Percentiles rank a stretch among this genome's conserved stretches.
These are phyloP conservation scores for Merops nubicus DNA, from an alignment of 2,113 vertebrate genomes.

Conservation along the genomic window DNA sequence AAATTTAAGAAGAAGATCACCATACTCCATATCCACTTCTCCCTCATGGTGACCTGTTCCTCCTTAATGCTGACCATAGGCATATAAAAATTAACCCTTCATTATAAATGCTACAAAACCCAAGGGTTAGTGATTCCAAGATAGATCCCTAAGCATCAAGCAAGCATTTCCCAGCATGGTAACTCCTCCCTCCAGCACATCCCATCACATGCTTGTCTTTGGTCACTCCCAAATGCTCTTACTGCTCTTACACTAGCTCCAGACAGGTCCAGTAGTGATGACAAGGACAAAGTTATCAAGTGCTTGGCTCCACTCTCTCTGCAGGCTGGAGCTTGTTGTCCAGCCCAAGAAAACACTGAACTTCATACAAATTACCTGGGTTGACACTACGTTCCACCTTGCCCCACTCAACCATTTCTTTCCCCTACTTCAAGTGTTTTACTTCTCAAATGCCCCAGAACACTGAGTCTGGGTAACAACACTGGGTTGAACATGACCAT, in stretches of 20 bases:
- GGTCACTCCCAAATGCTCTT: neutral
- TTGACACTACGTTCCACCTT: neutral
- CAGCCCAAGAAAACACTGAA: neutral
- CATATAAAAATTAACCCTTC: neutral
- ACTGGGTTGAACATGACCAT: neutral
- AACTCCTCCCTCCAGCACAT: neutral
- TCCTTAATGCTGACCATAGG: neutral
- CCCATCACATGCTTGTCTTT: rapidly evolving
- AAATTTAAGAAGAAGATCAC: too few species aligned
- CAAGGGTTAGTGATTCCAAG: neutral
- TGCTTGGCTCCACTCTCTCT: neutral
- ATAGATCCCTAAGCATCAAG: neutral
- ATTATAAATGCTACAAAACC: rapidly evolving
- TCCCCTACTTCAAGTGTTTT: neutral
- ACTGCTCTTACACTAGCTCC: rapidly evolving
- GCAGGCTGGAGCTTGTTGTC: neutral
- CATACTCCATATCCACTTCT: too few species aligned
- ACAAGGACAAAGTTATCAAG: neutral
- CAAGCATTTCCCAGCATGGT: neutral
- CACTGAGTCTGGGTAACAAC: neutral
- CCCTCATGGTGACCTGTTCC: neutral
- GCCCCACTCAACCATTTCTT: neutral
- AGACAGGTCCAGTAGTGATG: rapidly evolving
- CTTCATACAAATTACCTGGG: neutral
- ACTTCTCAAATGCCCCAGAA: neutral